Evolutionary conservation across 2,797 vertebrate species (phyloP).

Genomic region (Catamblyrhynchus diadema): DNA sequence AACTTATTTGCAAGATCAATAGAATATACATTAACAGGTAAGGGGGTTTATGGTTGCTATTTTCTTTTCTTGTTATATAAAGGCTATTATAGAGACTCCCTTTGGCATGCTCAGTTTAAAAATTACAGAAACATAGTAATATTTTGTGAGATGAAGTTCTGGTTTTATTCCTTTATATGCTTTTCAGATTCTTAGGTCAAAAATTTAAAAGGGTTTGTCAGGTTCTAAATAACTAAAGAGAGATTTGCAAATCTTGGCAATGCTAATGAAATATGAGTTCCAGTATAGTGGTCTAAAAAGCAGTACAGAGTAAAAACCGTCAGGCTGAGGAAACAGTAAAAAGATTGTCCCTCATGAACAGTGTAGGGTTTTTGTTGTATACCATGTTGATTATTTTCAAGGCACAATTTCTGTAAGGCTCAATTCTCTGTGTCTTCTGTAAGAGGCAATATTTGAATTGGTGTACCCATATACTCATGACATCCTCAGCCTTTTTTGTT

Average conservation of each 20-base stretch:
- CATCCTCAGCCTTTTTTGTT: neutral
- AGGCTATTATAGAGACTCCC: neutral
- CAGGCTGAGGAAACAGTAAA: neutral
- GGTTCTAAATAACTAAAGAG: neutral
- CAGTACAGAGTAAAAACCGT: neutral
- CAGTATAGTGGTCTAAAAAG: neutral
- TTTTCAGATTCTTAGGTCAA: neutral
- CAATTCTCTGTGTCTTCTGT: neutral
- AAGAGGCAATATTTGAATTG: neutral
- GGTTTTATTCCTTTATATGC: neutral
- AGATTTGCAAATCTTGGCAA: neutral
- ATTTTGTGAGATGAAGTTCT: constrained; percentile 3
- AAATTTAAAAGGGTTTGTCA: neutral
- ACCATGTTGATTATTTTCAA: neutral
- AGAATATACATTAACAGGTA: constrained; percentile 54
- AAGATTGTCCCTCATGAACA: neutral
- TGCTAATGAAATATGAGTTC: neutral
- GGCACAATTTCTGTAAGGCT: neutral
- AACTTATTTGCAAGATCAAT: constrained; percentile 64
- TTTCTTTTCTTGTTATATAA: constrained; percentile 47
- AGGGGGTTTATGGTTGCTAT: constrained; percentile 49
- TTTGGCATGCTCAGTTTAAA: constrained; percentile 25
- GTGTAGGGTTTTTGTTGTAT: neutral
- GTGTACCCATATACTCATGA: neutral
- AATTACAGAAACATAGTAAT: constrained; percentile 20